Evolutionary conservation across 2,888 invertebrate species (phyloP).

Genomic region (Hypomecis atomaria): DNA sequence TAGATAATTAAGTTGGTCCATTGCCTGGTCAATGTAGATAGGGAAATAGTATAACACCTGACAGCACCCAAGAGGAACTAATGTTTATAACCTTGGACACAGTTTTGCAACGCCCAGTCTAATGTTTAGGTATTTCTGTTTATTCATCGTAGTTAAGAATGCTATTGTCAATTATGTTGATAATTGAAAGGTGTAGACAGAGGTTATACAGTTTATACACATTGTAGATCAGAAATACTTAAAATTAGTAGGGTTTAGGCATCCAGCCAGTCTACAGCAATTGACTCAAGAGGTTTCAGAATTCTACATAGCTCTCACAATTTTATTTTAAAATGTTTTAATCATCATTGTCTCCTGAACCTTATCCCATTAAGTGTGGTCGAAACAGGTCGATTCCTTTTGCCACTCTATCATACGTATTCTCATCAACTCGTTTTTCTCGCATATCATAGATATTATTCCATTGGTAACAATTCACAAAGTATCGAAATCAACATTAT

Average conservation of each 20-base stretch:
- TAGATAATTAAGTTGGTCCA: background rate
- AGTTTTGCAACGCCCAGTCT: constrained; percentile 22
- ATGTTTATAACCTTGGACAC: constrained; percentile 22
- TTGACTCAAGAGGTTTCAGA: too few relatives aligned
- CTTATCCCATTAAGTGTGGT: too few relatives aligned
- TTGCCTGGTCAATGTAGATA: background rate
- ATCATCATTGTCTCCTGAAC: too few relatives aligned
- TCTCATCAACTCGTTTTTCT: too few relatives aligned
- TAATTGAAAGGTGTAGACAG: constrained; percentile 26
- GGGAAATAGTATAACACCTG: background rate
- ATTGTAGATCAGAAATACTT: background rate
- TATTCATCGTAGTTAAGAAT: constrained; percentile 29
- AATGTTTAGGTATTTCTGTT: constrained; percentile 12
- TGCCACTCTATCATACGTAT: too few relatives aligned
- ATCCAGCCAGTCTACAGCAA: too few relatives aligned
- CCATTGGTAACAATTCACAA: too few relatives aligned
- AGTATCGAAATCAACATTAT: too few relatives aligned
- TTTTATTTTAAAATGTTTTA: too few relatives aligned
- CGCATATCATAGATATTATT: too few relatives aligned
- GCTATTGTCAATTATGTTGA: constrained; percentile 19
- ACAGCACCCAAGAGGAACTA: constrained; percentile 15
- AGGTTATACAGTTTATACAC: constrained; percentile 8
- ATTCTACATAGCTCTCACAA: too few relatives aligned
- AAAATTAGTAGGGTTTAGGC: background rate
- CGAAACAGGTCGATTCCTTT: too few relatives aligned